phyloP scores from a whole-genome alignment of 37 sponge, comb jelly and placozoan species.

The Geodia barretti region DNA sequence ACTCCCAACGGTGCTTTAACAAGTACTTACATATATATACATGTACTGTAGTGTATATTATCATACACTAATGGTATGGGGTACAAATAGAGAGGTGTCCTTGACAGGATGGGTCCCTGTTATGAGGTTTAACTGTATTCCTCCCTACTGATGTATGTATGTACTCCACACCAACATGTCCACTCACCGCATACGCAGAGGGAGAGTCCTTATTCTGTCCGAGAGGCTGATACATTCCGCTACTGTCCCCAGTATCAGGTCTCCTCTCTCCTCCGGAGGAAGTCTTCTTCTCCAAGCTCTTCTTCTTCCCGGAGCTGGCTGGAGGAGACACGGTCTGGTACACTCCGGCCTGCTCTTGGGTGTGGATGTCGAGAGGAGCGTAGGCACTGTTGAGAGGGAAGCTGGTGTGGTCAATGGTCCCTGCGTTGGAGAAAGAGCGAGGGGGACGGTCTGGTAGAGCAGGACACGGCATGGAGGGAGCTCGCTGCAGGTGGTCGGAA shows the following conservation, averaged over 20 bases:
- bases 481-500: too few relatives aligned
- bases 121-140: too few relatives aligned
- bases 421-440: too few relatives aligned
- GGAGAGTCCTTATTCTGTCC: neutral
- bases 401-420: neutral
- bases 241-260: too few relatives aligned
- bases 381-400: neutral
- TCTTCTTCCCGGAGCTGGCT: neutral
- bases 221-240: conserved; percentile 7
- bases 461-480: neutral
- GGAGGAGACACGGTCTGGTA: neutral
- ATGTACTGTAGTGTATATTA: too few relatives aligned
- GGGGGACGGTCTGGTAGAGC: neutral
- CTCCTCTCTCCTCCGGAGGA: neutral
- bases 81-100: too few relatives aligned
- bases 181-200: neutral
- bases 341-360: neutral
- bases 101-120: too few relatives aligned
- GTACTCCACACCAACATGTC: too few relatives aligned
- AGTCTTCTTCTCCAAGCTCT: neutral
- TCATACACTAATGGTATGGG: too few relatives aligned
- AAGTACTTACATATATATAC: too few relatives aligned
- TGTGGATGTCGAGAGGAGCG: neutral
- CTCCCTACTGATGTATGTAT: too few relatives aligned
- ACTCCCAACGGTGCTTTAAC: too few relatives aligned